phyloP scores from a whole-genome alignment of 2,113 vertebrate species.

The Pangasianodon hypophthalmus region DNA sequence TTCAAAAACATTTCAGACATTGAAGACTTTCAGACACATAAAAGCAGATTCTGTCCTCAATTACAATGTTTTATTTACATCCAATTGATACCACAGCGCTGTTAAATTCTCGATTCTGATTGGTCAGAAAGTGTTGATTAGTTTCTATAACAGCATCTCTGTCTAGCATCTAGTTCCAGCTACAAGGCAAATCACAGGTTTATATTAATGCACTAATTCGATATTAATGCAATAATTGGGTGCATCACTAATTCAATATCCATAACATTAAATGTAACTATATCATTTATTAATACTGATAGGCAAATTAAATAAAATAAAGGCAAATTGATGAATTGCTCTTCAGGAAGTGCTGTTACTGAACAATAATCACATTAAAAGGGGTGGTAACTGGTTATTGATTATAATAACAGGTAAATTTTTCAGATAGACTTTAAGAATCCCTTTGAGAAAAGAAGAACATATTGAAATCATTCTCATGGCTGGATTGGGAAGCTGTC shows the following conservation, averaged over 20 bases:
- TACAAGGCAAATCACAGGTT: not conserved
- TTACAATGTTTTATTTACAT: not conserved
- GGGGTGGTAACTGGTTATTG: not conserved
- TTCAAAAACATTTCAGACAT: not conserved
- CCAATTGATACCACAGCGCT: not conserved
- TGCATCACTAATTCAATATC: not conserved
- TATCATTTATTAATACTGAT: not conserved
- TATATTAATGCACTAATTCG: not conserved
- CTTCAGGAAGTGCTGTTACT: not conserved
- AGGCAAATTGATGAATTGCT: not conserved
- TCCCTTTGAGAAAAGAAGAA: too few relatives aligned
- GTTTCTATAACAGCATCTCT: not conserved
- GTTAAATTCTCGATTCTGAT: not conserved
- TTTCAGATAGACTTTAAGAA: too few relatives aligned
- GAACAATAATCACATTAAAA: not conserved
- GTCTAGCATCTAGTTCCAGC: not conserved
- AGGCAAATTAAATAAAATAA: not conserved
- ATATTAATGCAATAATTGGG: not conserved
- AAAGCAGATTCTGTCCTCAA: not conserved
- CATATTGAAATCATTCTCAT: too few relatives aligned
- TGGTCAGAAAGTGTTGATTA: not conserved
- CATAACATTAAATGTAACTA: not conserved
- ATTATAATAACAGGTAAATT: not conserved
- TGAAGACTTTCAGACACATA: not conserved
- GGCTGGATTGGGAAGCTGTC: too few relatives aligned